These are phyloP conservation scores for Leptinotarsa defecta DNA, from an alignment of 1,140 invertebrate genomes.

Conservation along the genomic window DNA sequence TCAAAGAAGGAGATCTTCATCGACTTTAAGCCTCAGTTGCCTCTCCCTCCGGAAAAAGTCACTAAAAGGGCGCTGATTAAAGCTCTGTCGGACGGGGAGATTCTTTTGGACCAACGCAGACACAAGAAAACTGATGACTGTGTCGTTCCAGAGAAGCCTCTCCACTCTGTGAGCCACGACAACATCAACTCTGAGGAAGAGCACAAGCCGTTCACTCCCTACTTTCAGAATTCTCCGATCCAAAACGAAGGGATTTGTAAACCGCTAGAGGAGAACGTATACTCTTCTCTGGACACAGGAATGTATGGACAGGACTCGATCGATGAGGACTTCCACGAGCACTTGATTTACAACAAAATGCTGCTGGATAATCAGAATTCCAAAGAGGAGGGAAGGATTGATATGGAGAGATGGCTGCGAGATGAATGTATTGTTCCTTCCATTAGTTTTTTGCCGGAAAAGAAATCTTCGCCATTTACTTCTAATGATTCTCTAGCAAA, in stretches of 20 bases:
- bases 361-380: slow-evolving; percentile 69
- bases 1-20: slow-evolving; percentile 81
- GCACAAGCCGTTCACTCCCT: slow-evolving; percentile 49
- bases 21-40: slow-evolving; percentile 78
- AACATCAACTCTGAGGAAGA: slow-evolving; percentile 56
- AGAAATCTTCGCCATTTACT: slow-evolving; percentile 71
- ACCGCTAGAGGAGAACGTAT: slow-evolving; percentile 50
- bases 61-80: slow-evolving; percentile 70
- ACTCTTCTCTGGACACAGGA: slow-evolving; percentile 46
- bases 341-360: slow-evolving; percentile 72
- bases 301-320: slow-evolving; percentile 55
- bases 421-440: slow-evolving; percentile 56
- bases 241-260: slow-evolving; percentile 62
- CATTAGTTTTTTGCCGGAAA: slow-evolving; percentile 49
- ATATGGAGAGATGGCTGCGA: slow-evolving; percentile 43
- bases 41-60: slow-evolving; percentile 48
- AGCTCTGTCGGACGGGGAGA: slow-evolving; percentile 80
- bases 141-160: slow-evolving; percentile 58
- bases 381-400: slow-evolving; percentile 44
- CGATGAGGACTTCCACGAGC: slow-evolving; percentile 78
- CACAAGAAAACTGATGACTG: slow-evolving; percentile 51
- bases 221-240: slow-evolving; percentile 64
- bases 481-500: slow-evolving; percentile 80
- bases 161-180: slow-evolving; percentile 64
- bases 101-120: slow-evolving; percentile 68